Base-by-base conservation (phyloP, 2,113 vertebrate genomes). In the Bufo bufo region DNA sequence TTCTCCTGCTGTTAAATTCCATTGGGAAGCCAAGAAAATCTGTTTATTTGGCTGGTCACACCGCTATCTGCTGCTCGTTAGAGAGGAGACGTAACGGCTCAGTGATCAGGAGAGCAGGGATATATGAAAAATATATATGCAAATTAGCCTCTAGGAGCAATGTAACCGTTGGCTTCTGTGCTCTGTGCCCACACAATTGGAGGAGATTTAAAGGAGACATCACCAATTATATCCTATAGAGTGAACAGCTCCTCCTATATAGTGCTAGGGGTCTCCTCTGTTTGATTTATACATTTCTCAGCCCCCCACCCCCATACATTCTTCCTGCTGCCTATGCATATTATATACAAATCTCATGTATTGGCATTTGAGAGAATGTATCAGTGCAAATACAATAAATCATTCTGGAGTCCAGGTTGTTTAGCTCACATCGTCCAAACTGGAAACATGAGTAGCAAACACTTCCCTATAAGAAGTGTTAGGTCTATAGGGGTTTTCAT, bases 1-100 rank as follows among this genome's bases (percentile, higher is more conserved):
- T 23, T 43, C 50, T 85, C 66, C 10, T 54, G 49, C 65, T 58
- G 83, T 56, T 59, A 19, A 72, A 85, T 72, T 85, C 83, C 66
- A 17, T 8, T 4, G 83, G 83, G 65, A 74, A 43, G 83, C 52
- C 69, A 11, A 56, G 82, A 71, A 78, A 66, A 84, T 71, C 82
- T 84, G 63, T 49, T 49, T 59, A n/a, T 58, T 58, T 43, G 83
- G 83, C 52, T 59, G 66, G 16, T 69, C 52, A 56, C 50, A 52
- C 13, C n/a, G 50, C 54, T 58, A 47, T 72, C 69, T 75, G 20
- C 66, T 19, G 23, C 50, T 74, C 9, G 58, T 75, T 74, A 74
- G 23, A 71, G 52, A 20, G n/a, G 61, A 69, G 17, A 20, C 63
- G 56, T 52, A 78, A 33, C n/a, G 77, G 50, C 50, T 33, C 50